phyloP scores from a whole-genome alignment of 2,113 vertebrate species.

The Chrysemys picta region DNA sequence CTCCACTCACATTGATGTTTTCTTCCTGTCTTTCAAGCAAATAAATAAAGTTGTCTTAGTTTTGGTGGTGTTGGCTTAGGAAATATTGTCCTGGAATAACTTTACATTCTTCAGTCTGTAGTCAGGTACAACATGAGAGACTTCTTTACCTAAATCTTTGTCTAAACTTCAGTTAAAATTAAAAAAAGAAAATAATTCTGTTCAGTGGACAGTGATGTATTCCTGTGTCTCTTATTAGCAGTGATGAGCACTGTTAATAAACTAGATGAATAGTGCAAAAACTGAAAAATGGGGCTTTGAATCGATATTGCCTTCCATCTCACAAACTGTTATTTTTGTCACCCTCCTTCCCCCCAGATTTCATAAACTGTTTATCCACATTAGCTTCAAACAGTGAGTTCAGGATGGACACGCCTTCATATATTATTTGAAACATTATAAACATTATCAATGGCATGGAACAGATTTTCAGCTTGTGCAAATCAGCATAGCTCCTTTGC shows the following conservation, averaged over 20 bases:
- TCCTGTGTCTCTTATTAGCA: background rate
- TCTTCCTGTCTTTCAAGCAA: background rate
- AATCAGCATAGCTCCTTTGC: constrained; percentile 38
- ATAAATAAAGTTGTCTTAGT: background rate
- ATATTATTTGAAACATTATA: background rate
- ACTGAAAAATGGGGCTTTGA: background rate
- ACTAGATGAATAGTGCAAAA: background rate
- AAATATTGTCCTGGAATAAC: background rate
- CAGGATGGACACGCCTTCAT: background rate
- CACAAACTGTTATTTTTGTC: background rate
- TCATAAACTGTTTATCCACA: background rate
- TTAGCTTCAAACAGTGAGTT: background rate
- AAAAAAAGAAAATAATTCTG: background rate
- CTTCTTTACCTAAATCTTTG: background rate
- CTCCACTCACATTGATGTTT: background rate
- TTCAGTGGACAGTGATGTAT: constrained; percentile 23
- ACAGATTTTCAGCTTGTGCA: constrained; percentile 18
- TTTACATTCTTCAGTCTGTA: background rate
- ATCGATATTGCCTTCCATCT: background rate
- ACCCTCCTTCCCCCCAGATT: too few species aligned
- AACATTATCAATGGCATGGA: background rate
- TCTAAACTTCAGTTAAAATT: background rate
- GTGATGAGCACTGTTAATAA: constrained; percentile 7
- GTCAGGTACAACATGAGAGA: background rate
- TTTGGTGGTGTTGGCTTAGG: background rate